A percentile compares a stretch with the other conserved stretches of the same genome.
These are phyloP conservation scores for Burhinus bistriatus DNA, from an alignment of 2,113 vertebrate genomes.

Conservation along the genomic window DNA sequence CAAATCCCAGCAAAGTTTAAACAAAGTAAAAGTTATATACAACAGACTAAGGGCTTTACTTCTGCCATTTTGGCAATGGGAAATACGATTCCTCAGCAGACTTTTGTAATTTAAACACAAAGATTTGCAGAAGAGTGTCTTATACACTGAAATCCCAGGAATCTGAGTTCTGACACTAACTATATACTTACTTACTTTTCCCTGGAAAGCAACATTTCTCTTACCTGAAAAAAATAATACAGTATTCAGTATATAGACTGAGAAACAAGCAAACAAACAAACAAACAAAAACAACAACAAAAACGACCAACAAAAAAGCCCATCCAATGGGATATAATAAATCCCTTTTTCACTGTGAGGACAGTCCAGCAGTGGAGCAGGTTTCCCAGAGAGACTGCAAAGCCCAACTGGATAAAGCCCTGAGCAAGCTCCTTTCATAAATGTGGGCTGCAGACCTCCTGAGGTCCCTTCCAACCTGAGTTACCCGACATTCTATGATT, in stretches of 20 bases:
- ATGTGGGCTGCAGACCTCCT: neutral
- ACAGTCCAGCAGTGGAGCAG: neutral
- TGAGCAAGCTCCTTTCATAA: neutral
- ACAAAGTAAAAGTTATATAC: neutral
- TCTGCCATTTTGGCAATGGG: neutral
- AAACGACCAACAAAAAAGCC: too few species aligned
- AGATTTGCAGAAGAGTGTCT: neutral
- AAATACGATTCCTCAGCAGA: neutral
- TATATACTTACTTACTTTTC: neutral
- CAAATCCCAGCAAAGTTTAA: neutral
- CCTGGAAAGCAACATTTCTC: neutral
- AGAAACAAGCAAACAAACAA: neutral
- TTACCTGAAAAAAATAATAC: neutral
- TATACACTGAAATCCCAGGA: neutral
- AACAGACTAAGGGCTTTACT: neutral
- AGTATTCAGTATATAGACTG: neutral
- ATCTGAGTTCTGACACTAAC: neutral
- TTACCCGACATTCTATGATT: neutral
- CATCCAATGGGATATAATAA: neutral
- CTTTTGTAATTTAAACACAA: neutral
- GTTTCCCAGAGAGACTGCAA: neutral
- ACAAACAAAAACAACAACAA: neutral
- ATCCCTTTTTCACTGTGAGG: fast-evolving
- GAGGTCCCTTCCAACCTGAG: neutral
- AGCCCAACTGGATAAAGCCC: neutral